Evolutionary conservation across 2,797 vertebrate species (phyloP).

Genomic region (Enoplosus armatus): DNA sequence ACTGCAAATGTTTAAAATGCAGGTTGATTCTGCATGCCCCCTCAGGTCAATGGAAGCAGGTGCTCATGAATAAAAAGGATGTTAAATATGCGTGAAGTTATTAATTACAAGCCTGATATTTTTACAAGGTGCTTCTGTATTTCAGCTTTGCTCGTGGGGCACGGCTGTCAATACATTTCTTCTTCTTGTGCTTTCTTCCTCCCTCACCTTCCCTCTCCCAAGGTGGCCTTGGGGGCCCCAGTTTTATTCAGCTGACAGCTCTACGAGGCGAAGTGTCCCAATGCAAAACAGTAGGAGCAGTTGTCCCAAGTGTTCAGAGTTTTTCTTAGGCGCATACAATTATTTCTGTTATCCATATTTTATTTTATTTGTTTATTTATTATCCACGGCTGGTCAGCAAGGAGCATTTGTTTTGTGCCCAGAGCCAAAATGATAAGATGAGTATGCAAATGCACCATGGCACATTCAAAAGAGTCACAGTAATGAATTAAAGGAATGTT

Average conservation of each 20-base stretch:
- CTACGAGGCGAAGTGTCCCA: constrained; percentile 6
- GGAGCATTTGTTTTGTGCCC: constrained; percentile 31
- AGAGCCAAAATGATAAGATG: constrained; percentile 23
- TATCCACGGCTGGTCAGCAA: constrained; percentile 13
- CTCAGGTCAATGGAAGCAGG: constrained; percentile 76
- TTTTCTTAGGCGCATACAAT: constrained; percentile 7
- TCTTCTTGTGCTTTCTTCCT: constrained; percentile 20
- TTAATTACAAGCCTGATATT: constrained; percentile 78
- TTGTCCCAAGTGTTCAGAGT: background rate
- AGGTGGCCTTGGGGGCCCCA: constrained; percentile 21
- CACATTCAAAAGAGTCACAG: constrained; percentile 25
- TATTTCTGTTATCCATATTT: constrained; percentile 30
- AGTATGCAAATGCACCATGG: constrained; percentile 36
- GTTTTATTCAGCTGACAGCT: background rate
- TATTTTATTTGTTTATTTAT: constrained; percentile 32
- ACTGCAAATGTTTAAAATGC: constrained; percentile 67
- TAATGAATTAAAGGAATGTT: constrained; percentile 22
- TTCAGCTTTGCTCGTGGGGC: constrained; percentile 53
- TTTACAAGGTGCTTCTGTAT: constrained; percentile 71
- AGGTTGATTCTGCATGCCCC: constrained; percentile 52
- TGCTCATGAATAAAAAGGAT: constrained; percentile 84
- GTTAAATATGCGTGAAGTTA: constrained; percentile 80
- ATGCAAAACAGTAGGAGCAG: constrained; percentile 13
- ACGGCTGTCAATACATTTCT: constrained; percentile 52
- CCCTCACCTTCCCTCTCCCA: constrained; percentile 21